Conservation (phyloP, 2,888 invertebrate species). For the Leptogaster cylindrica region DNA sequence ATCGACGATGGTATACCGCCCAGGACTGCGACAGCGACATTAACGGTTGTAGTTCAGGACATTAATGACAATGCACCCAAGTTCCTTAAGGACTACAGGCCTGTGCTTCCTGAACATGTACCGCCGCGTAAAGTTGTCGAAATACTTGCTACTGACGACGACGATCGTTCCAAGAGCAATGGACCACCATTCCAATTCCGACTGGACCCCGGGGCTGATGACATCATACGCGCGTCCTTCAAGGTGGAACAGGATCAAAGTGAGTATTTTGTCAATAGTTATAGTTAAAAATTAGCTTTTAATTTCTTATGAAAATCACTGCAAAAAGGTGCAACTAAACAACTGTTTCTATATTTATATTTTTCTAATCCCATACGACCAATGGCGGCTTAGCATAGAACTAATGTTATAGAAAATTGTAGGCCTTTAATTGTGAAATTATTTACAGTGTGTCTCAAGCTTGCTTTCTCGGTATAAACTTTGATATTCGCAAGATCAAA, state of each 20-base stretch:
- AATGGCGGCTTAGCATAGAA: too few relatives aligned
- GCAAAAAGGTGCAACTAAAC: too few relatives aligned
- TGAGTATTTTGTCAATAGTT: slow-evolving; percentile 68
- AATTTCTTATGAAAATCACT: too few relatives aligned
- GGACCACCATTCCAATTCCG: slow-evolving; percentile 97
- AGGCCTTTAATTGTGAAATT: too few relatives aligned
- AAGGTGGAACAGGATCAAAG: slow-evolving; percentile 97
- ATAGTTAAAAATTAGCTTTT: too few relatives aligned
- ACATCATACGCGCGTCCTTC: slow-evolving; percentile 91
- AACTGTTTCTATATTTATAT: too few relatives aligned
- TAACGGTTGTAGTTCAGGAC: slow-evolving; percentile 93
- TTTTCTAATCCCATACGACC: too few relatives aligned
- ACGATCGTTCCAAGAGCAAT: slow-evolving; percentile 91
- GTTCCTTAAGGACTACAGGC: slow-evolving; percentile 89
- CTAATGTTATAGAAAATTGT: too few relatives aligned
- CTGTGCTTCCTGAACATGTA: slow-evolving; percentile 91
- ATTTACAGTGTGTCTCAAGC: too few relatives aligned
- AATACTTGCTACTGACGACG: slow-evolving; percentile 91
- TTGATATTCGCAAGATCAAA: too few relatives aligned
- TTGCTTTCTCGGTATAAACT: too few relatives aligned
- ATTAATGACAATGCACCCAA: slow-evolving; percentile 95
- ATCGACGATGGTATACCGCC: slow-evolving; percentile 94
- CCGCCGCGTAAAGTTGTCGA: slow-evolving; percentile 91
- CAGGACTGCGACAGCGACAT: slow-evolving; percentile 90
- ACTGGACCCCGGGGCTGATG: slow-evolving; percentile 91